phyloP scores from a whole-genome alignment of 2,888 invertebrate genomes.

The Thereva nobilitata region DNA sequence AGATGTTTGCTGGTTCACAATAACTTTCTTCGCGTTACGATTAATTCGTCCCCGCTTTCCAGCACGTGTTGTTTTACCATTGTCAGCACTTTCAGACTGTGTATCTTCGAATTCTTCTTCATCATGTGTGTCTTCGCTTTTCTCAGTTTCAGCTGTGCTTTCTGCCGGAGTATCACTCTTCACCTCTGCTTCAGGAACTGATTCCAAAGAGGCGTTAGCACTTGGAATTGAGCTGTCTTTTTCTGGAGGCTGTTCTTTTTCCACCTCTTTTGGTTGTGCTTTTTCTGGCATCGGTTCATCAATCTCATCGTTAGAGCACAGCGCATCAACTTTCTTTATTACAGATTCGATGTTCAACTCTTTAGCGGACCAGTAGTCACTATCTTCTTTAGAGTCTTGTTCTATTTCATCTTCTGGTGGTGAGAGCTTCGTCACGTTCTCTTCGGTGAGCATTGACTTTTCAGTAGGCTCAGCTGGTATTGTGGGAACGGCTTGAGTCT shows the following conservation, averaged over 20 bases:
- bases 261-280: conserved; percentile 18
- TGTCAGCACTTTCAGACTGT: conserved; percentile 40
- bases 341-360: conserved; percentile 81
- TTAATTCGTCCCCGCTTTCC: conserved; percentile 48
- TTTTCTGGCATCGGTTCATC: conserved; percentile 6
- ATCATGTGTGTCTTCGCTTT: conserved; percentile 47
- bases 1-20: conserved; percentile 46
- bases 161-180: conserved; percentile 39
- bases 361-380: conserved; percentile 77
- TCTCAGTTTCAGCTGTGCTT: conserved; percentile 26
- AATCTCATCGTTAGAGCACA: conserved; percentile 61
- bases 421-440: conserved; percentile 53
- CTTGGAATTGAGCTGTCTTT: background rate
- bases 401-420: conserved; percentile 55
- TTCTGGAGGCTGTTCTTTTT: conserved; percentile 13
- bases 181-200: conserved; percentile 30
- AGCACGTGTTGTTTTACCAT: conserved; percentile 47
- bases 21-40: conserved; percentile 28
- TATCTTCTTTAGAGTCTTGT: conserved; percentile 68
- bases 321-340: conserved; percentile 75
- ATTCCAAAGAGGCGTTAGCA: conserved; percentile 29
- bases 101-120: conserved; percentile 52
- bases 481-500: conserved; percentile 21
- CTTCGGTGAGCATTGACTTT: conserved; percentile 50
- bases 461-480: conserved; percentile 34